phyloP scores from a whole-genome alignment of 2,888 invertebrate genomes.

The Andrena minutula region DNA sequence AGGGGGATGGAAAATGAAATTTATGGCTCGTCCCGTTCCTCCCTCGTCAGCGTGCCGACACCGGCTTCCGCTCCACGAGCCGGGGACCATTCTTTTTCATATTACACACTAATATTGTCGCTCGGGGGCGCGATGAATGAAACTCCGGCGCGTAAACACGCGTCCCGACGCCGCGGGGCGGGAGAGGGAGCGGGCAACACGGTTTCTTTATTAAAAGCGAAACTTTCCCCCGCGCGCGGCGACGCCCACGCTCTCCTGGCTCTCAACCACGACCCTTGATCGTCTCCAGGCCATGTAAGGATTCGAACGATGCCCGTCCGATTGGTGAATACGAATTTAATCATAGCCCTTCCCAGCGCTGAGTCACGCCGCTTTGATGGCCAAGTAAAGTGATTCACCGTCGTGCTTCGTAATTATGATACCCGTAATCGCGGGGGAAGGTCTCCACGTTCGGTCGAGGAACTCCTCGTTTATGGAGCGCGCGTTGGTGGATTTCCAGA shows the following conservation, averaged over 20 bases:
- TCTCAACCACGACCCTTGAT: conserved; percentile 10
- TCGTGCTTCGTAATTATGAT: conserved; percentile 13
- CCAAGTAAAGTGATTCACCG: conserved; percentile 23
- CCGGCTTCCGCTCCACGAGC: conserved; percentile 29
- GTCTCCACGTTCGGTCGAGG: background rate
- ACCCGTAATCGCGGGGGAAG: conserved; percentile 3
- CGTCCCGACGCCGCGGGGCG: background rate
- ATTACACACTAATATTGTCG: conserved; percentile 69
- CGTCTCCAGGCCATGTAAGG: conserved; percentile 40
- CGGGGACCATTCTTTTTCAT: conserved; percentile 54
- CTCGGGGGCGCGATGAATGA: conserved; percentile 32
- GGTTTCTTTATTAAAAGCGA: conserved; percentile 70
- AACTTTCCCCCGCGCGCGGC: conserved; percentile 29
- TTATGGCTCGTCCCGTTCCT: conserved; percentile 32
- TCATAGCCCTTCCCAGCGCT: conserved; percentile 22
- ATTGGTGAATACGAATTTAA: conserved; percentile 45
- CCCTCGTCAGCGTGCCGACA: background rate
- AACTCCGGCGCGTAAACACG: conserved; percentile 44
- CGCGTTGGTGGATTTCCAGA: background rate
- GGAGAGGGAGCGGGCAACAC: background rate
- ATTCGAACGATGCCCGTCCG: conserved; percentile 36
- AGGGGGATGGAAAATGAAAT: conserved; percentile 47
- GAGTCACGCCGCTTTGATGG: conserved; percentile 37
- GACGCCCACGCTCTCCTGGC: conserved; percentile 15
- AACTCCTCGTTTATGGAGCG: background rate